A percentile compares a stretch with the other conserved stretches of the same genome.
phyloP scores from a whole-genome alignment of 30 jellyfish, hydroid and myxozoan genomes.

The Haliclystus octoradiatus region DNA sequence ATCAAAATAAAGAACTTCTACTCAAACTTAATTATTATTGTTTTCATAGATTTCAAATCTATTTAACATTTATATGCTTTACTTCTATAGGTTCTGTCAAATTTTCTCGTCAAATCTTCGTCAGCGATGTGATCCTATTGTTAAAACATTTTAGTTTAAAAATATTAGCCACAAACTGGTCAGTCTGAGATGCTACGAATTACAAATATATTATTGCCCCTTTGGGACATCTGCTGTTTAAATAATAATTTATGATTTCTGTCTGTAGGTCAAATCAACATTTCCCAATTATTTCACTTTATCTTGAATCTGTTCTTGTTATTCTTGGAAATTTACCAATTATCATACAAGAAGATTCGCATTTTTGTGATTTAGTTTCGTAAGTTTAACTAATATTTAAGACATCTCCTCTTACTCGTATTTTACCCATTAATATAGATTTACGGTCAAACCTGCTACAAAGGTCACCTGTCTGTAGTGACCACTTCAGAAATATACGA shows the following conservation, averaged over 20 bases:
- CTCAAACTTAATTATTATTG: too few relatives aligned
- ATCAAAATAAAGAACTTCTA: too few relatives aligned
- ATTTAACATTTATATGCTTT: neutral
- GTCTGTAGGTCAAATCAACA: slow-evolving; percentile 54
- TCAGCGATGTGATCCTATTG: slow-evolving; percentile 46
- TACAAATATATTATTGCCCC: too few relatives aligned
- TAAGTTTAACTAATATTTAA: too few relatives aligned
- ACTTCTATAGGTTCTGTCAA: neutral
- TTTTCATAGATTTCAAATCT: too few relatives aligned
- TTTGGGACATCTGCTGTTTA: too few relatives aligned
- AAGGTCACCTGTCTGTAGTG: too few relatives aligned
- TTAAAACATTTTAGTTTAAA: slow-evolving; percentile 80
- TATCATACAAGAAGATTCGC: slow-evolving; percentile 70
- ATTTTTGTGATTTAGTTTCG: slow-evolving; percentile 71
- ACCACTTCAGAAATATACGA: too few relatives aligned
- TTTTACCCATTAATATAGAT: too few relatives aligned
- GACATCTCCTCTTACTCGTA: too few relatives aligned
- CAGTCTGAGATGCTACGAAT: slow-evolving; percentile 6
- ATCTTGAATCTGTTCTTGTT: slow-evolving; percentile 76
- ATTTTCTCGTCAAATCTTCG: neutral
- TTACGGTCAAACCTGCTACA: too few relatives aligned
- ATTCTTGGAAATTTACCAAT: slow-evolving; percentile 66
- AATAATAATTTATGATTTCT: too few relatives aligned
- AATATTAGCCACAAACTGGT: slow-evolving; percentile 60
- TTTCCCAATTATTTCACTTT: slow-evolving; percentile 47